Evolutionary conservation across 2,888 invertebrate genomes (phyloP), one percentile per base, ranked within the genome.

Genomic region (Athrips mouffetella): DNA sequence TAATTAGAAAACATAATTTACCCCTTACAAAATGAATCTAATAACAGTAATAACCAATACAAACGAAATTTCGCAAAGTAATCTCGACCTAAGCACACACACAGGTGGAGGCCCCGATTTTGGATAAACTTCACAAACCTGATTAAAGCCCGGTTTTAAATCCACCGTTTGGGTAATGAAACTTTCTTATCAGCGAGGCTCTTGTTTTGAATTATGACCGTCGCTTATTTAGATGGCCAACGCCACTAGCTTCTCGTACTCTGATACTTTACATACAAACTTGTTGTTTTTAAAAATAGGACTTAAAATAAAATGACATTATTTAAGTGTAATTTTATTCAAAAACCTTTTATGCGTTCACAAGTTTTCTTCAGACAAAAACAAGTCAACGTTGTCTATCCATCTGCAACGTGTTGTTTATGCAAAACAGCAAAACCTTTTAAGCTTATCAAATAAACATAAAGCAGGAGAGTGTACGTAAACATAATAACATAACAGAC

Each of bases 111-210:
- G 60, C 51, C 61, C 68, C 72, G 75, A 75, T 73, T 73, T 63
- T 61, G 68, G 70, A 71, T 71, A 72, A 72, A 69, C 70, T 58
- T 67, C 70, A 65, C 73, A 76, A 76, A 75, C 73, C 81, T 83
- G 81, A 86, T 86, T 84, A 86, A 83, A 78, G 76, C 45, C 73
- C 68, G 77, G 80, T 85, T 87, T 87, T 82, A 86, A 87, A 87
- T 85, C 83, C 78, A 78, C 70, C 80, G 78, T 81, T 81, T 67
- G 79, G 74, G 76, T 86, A 88, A 88, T 86, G 87, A 86, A 88
- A 87, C 79, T 86, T 86, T 80, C 84, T 88, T 88, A 88, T 88
- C 88, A 79, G 81, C 70, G 68, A 8, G 69, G 67, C 77, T 73
- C 76, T 72, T 67, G 82, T 77, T 85, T 77, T 87, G 86, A 88